These are phyloP conservation scores for Conopomorpha cramerella DNA, from an alignment of 1,140 invertebrate genomes.

Conservation along the genomic window DNA sequence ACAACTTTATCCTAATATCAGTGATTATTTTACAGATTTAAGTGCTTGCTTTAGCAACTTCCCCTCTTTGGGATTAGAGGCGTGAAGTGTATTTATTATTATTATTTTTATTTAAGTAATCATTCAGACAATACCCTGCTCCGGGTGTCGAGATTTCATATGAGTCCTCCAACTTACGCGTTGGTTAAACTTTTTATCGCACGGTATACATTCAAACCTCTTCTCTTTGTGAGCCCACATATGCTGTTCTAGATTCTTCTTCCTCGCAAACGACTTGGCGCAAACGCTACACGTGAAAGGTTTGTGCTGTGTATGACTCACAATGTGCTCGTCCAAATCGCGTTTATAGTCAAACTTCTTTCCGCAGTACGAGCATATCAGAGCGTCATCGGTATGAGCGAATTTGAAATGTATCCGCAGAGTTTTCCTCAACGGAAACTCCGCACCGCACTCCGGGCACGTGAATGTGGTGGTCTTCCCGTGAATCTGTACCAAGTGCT, in stretches of 20 bases:
- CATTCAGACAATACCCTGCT: background rate
- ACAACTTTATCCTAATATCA: too few relatives aligned
- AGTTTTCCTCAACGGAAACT: constrained; percentile 24
- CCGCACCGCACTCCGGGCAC: constrained; percentile 26
- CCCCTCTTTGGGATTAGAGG: too few relatives aligned
- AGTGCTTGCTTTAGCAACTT: too few relatives aligned
- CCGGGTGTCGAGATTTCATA: constrained; percentile 6
- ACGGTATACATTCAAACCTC: constrained; percentile 45
- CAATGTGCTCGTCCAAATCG: constrained; percentile 23
- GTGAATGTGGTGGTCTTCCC: constrained; percentile 13
- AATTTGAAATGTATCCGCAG: constrained; percentile 29
- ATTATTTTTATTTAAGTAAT: too few relatives aligned
- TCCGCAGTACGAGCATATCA: constrained; percentile 26
- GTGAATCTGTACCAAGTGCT: constrained; percentile 12
- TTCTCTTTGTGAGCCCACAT: constrained; percentile 51
- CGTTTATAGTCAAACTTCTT: constrained; percentile 33
- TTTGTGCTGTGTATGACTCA: constrained; percentile 38
- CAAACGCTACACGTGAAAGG: constrained; percentile 37
- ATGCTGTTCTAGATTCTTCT: constrained; percentile 58
- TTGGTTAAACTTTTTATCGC: constrained; percentile 60
- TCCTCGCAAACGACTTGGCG: constrained; percentile 54
- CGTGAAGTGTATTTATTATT: too few relatives aligned
- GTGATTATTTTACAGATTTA: too few relatives aligned
- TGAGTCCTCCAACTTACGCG: constrained; percentile 42
- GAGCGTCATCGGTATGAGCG: constrained; percentile 26